These are phyloP conservation scores for Esperia sulphurella DNA, from an alignment of 2,888 invertebrate species.

Conservation along the genomic window DNA sequence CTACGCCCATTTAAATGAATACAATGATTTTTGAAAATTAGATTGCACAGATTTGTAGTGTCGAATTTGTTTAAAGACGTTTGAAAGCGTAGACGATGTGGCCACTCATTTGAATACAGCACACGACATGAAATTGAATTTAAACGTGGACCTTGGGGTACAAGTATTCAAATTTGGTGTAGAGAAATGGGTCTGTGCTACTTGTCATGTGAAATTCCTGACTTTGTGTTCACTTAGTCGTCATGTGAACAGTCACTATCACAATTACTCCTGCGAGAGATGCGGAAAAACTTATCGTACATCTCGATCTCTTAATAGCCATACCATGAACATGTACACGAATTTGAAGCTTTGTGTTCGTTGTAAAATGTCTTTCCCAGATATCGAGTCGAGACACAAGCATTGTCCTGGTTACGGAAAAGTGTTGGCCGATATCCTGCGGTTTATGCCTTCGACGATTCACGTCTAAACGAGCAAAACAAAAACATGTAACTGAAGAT, in stretches of 20 bases:
- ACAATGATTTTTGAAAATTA: conserved; percentile 40
- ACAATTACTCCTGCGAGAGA: conserved; percentile 31
- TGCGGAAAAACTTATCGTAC: conserved; percentile 36
- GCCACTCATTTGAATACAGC: conserved; percentile 24
- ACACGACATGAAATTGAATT: conserved; percentile 17
- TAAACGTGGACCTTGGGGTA: conserved; percentile 20
- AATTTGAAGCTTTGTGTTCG: neutral
- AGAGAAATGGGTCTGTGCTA: conserved; percentile 22
- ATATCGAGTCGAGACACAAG: neutral
- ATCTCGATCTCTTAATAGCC: conserved; percentile 22
- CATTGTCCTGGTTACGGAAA: conserved; percentile 34
- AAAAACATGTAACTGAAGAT: conserved; percentile 43
- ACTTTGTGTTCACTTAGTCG: conserved; percentile 29
- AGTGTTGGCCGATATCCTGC: conserved; percentile 60
- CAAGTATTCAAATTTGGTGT: conserved; percentile 27
- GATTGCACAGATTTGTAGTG: conserved; percentile 34
- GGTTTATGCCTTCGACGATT: conserved; percentile 56
- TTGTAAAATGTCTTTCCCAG: neutral
- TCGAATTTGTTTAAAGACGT: conserved; percentile 22
- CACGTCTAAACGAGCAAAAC: conserved; percentile 49
- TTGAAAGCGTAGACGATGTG: conserved; percentile 18
- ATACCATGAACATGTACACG: conserved; percentile 13
- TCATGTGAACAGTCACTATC: conserved; percentile 34
- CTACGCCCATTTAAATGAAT: conserved; percentile 42
- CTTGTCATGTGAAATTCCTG: conserved; percentile 28